A percentile compares a stretch with the other conserved stretches of the same genome.
Evolutionary conservation across 2,888 invertebrate genomes (phyloP).

Genomic region (Linnaemya tessellans): DNA sequence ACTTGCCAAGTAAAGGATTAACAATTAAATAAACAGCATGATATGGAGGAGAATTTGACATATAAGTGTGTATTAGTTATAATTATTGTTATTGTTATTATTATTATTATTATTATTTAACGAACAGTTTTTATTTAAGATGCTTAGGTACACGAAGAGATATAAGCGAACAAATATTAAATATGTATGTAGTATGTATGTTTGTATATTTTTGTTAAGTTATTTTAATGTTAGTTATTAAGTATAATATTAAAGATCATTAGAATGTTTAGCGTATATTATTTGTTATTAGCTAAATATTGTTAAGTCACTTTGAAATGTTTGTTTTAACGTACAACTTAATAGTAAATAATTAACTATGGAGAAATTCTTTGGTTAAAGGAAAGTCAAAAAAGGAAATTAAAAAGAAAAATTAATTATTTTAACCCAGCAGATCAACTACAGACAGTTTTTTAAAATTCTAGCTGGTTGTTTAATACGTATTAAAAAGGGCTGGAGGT

Average conservation of each 20-base stretch:
- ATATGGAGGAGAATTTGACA: not conserved
- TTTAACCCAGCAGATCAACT: constrained; percentile 41
- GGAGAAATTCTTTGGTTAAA: constrained; percentile 30
- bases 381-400: constrained; percentile 45
- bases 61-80: not conserved
- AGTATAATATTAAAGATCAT: constrained; percentile 48
- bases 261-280: constrained; percentile 42
- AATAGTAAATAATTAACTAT: constrained; percentile 49
- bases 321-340: constrained; percentile 27
- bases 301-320: constrained; percentile 68
- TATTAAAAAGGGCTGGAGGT: too few species aligned
- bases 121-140: constrained; percentile 48
- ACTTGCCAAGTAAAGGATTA: too few species aligned
- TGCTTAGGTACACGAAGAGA: constrained; percentile 68
- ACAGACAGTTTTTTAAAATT: not conserved
- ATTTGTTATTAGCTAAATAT: constrained; percentile 68
- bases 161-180: constrained; percentile 51
- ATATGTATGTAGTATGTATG: constrained; percentile 18
- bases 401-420: not conserved
- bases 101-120: constrained; percentile 36
- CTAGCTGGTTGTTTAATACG: too few species aligned
- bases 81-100: not conserved
- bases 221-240: constrained; percentile 20
- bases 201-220: constrained; percentile 29
- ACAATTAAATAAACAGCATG: not conserved